Evolutionary conservation across 2,113 vertebrate genomes (phyloP).

Genomic region (Axis porcinus): DNA sequence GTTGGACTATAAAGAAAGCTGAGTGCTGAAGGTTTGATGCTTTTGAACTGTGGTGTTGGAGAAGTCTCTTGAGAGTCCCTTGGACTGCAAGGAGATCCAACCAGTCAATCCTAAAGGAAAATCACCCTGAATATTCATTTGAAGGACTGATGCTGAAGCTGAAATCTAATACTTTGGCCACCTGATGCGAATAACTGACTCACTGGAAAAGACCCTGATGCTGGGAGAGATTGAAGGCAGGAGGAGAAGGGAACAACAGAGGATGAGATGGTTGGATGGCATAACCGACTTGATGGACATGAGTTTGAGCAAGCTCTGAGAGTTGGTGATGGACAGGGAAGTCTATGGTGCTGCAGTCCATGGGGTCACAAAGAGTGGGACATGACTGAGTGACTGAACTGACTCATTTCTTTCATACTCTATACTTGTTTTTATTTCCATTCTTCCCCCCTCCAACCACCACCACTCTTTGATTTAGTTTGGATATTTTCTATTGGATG

Average conservation of each 20-base stretch:
- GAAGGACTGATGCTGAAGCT: not conserved
- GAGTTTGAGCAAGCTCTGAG: not conserved
- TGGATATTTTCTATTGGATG: not conserved
- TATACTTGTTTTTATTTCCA: not conserved
- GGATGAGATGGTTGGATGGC: not conserved
- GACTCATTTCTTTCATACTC: not conserved
- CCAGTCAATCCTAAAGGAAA: not conserved
- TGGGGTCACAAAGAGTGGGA: not conserved
- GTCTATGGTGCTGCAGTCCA: not conserved
- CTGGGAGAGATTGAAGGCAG: not conserved
- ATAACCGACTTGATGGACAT: not conserved
- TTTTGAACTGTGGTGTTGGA: not conserved
- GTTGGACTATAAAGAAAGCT: not conserved
- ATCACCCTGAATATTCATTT: not conserved
- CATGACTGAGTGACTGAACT: not conserved
- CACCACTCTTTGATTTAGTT: not conserved
- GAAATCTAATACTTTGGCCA: not conserved
- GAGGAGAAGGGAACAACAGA: not conserved
- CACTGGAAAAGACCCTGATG: not conserved
- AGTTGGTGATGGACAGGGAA: not conserved
- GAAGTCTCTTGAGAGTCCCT: not conserved
- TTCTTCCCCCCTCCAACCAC: not conserved
- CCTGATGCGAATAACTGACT: not conserved
- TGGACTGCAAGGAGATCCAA: not conserved
- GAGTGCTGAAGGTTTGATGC: not conserved